Evolutionary conservation across 2,113 vertebrate genomes (phyloP).

Genomic region (Mastomys natalensis): DNA sequence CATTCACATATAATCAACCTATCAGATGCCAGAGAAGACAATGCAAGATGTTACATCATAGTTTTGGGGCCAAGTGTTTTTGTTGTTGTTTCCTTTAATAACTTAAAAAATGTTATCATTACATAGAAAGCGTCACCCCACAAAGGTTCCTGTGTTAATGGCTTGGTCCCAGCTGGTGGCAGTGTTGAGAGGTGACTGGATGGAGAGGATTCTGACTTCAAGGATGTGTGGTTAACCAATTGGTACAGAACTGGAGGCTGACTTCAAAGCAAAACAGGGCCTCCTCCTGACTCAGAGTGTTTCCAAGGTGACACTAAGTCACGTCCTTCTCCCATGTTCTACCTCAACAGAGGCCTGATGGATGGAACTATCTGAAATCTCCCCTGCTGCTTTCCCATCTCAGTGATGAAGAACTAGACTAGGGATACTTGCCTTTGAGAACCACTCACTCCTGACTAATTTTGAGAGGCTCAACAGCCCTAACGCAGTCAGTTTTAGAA

Average conservation of each 20-base stretch:
- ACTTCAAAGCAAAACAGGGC: neutral
- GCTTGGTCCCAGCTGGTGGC: neutral
- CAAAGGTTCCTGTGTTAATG: neutral
- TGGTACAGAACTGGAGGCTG: neutral
- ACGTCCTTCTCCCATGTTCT: neutral
- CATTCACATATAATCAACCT: neutral
- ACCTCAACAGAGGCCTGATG: neutral
- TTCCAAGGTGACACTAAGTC: neutral
- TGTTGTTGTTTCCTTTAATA: neutral
- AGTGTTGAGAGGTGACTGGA: neutral
- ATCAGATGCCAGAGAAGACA: slow-evolving; percentile 24
- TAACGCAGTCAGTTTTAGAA: neutral
- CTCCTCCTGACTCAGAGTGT: neutral
- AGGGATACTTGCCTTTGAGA: neutral
- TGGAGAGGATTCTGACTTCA: neutral
- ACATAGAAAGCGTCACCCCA: neutral
- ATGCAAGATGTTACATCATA: neutral
- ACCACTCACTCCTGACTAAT: neutral
- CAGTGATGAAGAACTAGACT: neutral
- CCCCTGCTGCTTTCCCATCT: neutral
- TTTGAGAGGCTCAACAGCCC: neutral
- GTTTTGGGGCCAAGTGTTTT: slow-evolving; percentile 1
- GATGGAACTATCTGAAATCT: no score
- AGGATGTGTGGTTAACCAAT: neutral
- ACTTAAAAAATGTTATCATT: neutral